phyloP scores from a whole-genome alignment of 2,888 invertebrate genomes.

The Ormyrus thymus region DNA sequence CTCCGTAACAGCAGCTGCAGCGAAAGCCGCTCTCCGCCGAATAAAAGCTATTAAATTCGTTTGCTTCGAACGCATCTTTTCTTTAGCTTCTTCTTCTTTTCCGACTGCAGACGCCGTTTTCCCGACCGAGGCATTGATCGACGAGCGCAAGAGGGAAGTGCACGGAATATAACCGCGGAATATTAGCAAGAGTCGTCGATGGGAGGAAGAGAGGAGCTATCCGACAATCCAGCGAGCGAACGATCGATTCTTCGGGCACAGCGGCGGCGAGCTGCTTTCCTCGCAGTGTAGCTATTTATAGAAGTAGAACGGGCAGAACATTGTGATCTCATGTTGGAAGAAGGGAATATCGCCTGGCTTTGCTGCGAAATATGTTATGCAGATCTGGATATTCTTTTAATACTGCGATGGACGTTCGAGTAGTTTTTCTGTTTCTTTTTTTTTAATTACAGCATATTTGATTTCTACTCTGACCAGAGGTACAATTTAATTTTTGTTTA shows the following conservation, averaged over 20 bases:
- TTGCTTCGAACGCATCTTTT: too few relatives aligned
- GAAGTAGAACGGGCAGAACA: conserved; percentile 42
- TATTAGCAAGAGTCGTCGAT: conserved; percentile 12
- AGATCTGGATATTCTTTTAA: too few relatives aligned
- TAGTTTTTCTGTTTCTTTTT: too few relatives aligned
- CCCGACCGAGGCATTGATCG: conserved; percentile 32
- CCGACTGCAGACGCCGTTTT: neutral
- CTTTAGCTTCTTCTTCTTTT: neutral
- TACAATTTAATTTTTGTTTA: too few relatives aligned
- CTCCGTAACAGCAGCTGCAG: conserved; percentile 1
- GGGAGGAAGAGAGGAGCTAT: conserved; percentile 15
- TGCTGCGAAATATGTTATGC: neutral
- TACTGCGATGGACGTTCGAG: too few relatives aligned
- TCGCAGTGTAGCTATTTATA: conserved; percentile 44
- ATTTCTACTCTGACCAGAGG: too few relatives aligned
- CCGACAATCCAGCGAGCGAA: conserved; percentile 35
- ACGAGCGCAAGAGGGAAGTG: conserved; percentile 21
- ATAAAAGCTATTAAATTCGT: neutral
- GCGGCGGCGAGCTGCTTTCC: conserved; percentile 6
- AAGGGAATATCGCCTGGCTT: conserved; percentile 5
- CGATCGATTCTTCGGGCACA: conserved; percentile 48
- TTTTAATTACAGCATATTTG: too few relatives aligned
- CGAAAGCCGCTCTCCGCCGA: conserved; percentile 17
- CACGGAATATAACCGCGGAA: conserved; percentile 2
- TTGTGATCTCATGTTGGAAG: conserved; percentile 19